A percentile compares a stretch with the other conserved stretches of the same genome.
These are phyloP conservation scores for Sitophilus oryzae DNA, from an alignment of 1,140 invertebrate genomes.

Conservation along the genomic window DNA sequence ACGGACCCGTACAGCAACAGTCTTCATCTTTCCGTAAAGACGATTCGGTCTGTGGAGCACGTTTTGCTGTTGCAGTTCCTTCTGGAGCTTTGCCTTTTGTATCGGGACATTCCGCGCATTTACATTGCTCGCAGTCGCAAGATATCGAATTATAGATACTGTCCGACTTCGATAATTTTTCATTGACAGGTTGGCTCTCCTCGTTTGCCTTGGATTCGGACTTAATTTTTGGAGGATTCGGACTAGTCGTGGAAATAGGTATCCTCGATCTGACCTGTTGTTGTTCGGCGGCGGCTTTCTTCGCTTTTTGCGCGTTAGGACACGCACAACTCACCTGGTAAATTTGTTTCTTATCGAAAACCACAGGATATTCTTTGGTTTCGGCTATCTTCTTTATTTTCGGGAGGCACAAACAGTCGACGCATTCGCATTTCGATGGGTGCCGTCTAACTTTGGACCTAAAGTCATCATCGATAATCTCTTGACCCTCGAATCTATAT, in stretches of 20 bases:
- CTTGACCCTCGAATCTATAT: background rate
- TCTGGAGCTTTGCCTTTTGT: background rate
- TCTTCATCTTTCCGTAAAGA: background rate
- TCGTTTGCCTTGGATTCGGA: background rate
- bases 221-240: slow-evolving; percentile 2
- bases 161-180: background rate
- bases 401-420: slow-evolving; percentile 27
- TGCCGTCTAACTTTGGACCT: slow-evolving; percentile 3
- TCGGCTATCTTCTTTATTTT: slow-evolving; percentile 16
- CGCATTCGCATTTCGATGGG: slow-evolving; percentile 23
- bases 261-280: slow-evolving; percentile 20
- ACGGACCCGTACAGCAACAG: slow-evolving; percentile 16
- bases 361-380: slow-evolving; percentile 17
- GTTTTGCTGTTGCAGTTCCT: background rate
- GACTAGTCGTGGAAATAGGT: slow-evolving; percentile 20
- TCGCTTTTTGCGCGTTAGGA: slow-evolving; percentile 16
- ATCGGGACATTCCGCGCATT: slow-evolving; percentile 18
- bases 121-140: slow-evolving; percentile 21
- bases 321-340: slow-evolving; percentile 22
- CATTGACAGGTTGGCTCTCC: background rate
- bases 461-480: background rate
- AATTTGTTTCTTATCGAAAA: slow-evolving; percentile 22
- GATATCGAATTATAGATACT: slow-evolving; percentile 15
- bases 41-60: background rate
- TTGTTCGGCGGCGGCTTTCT: too few species aligned